Conservation (phyloP, 2,888 invertebrate genomes). For the Liposcelis brunnea region DNA sequence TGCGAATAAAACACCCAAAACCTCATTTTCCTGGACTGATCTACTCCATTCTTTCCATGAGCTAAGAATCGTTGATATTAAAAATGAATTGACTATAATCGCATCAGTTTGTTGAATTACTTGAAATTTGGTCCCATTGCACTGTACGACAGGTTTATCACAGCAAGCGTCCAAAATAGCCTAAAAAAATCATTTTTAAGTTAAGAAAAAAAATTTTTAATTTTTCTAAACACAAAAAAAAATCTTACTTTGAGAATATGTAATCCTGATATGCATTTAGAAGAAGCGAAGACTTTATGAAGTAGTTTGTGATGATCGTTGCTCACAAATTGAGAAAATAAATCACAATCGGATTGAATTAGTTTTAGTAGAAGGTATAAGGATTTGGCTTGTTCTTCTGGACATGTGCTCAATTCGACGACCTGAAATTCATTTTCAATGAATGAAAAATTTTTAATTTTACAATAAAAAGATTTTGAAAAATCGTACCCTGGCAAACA, state of each 20-base stretch:
- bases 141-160: constrained; percentile 35
- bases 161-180: constrained; percentile 49
- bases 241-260: constrained; percentile 36
- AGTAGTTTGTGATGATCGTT: constrained; percentile 27
- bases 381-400: constrained; percentile 42
- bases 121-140: constrained; percentile 26
- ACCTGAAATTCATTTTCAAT: constrained; percentile 31
- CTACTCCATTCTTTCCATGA: constrained; percentile 37
- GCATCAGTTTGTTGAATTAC: constrained; percentile 30
- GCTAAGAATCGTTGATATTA: constrained; percentile 32
- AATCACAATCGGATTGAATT: constrained; percentile 38
- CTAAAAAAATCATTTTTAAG: constrained; percentile 20
- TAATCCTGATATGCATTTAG: constrained; percentile 36
- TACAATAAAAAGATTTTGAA: constrained; percentile 2
- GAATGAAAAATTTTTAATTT: background rate
- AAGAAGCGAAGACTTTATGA: constrained; percentile 42
- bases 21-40: constrained; percentile 13
- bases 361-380: constrained; percentile 39
- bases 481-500: constrained; percentile 43
- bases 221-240: background rate
- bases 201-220: background rate
- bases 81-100: constrained; percentile 35
- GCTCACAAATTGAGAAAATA: constrained; percentile 40
- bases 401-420: constrained; percentile 41
- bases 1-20: constrained; percentile 15